These are phyloP conservation scores for Adelphocoris suturalis DNA, from an alignment of 2,888 invertebrate genomes.

Conservation along the genomic window DNA sequence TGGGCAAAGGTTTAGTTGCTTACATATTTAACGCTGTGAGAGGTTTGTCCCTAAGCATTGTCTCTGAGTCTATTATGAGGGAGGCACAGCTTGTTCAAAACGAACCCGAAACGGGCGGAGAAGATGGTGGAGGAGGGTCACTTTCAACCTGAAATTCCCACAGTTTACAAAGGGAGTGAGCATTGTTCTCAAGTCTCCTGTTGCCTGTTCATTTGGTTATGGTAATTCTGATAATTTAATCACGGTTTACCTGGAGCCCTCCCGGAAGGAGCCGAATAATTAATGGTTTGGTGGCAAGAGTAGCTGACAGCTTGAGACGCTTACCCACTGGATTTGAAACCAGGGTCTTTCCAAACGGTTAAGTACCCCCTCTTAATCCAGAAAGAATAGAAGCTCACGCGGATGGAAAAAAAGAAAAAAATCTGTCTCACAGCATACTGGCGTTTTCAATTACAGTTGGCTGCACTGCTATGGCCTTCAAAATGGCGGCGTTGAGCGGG, in stretches of 20 bases:
- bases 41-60: constrained; percentile 56
- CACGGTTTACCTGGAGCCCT: constrained; percentile 58
- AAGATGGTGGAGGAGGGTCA: constrained; percentile 25
- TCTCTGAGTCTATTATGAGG: constrained; percentile 58
- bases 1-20: constrained; percentile 63
- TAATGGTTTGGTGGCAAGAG: constrained; percentile 50
- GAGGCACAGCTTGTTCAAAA: constrained; percentile 55
- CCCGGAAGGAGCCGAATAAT: constrained; percentile 59
- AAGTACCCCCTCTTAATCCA: not conserved
- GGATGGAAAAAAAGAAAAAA: too few relatives aligned
- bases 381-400: too few relatives aligned
- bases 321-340: not conserved
- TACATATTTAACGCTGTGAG: constrained; percentile 60
- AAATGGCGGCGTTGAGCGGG: too few relatives aligned
- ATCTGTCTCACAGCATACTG: too few relatives aligned
- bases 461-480: too few relatives aligned
- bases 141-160: constrained; percentile 54
- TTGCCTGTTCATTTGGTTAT: constrained; percentile 69
- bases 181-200: constrained; percentile 66
- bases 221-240: constrained; percentile 68
- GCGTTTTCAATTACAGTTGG: too few relatives aligned
- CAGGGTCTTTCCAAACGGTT: not conserved
- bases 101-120: constrained; percentile 13
- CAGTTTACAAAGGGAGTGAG: constrained; percentile 64
- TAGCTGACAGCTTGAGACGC: constrained; percentile 26